Conservation (phyloP, 2,888 invertebrate species). For the Hypomecis punctinalis region DNA sequence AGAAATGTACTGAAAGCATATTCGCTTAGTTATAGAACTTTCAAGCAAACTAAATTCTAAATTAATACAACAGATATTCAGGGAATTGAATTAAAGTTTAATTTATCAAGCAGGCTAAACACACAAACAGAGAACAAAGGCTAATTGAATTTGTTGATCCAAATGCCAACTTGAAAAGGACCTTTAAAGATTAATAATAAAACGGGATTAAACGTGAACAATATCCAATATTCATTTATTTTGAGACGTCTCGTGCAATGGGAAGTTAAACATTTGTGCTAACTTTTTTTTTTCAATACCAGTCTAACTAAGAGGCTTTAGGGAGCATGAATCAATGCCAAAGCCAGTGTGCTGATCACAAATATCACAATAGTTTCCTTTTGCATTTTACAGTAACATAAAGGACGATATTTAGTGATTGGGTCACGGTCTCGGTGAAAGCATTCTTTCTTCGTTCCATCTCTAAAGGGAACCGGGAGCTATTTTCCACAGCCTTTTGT, state of each 20-base stretch:
- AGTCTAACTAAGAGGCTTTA: constrained; percentile 29
- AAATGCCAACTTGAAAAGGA: constrained; percentile 46
- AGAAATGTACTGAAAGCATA: constrained; percentile 31
- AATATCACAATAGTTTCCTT: constrained; percentile 32
- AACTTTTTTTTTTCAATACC: constrained; percentile 38
- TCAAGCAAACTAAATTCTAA: constrained; percentile 39
- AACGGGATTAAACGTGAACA: constrained; percentile 50
- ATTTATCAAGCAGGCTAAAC: constrained; percentile 40
- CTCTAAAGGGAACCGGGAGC: constrained; percentile 43
- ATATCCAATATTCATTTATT: constrained; percentile 52
- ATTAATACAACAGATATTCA: constrained; percentile 35
- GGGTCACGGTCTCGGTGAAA: constrained; percentile 38
- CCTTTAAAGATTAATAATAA: constrained; percentile 52
- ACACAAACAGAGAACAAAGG: constrained; percentile 44
- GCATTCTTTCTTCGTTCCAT: constrained; percentile 38
- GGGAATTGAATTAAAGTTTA: constrained; percentile 32
- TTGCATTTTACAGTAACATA: constrained; percentile 32
- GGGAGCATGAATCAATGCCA: constrained; percentile 29
- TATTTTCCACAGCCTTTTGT: constrained; percentile 39
- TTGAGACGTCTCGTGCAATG: constrained; percentile 52
- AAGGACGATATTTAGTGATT: constrained; percentile 38
- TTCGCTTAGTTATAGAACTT: constrained; percentile 30
- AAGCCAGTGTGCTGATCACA: constrained; percentile 34
- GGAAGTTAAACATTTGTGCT: constrained; percentile 47
- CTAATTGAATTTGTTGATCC: constrained; percentile 53